Conservation (phyloP, 2,797 vertebrate genomes). For the Cephalopachus bancanus region DNA sequence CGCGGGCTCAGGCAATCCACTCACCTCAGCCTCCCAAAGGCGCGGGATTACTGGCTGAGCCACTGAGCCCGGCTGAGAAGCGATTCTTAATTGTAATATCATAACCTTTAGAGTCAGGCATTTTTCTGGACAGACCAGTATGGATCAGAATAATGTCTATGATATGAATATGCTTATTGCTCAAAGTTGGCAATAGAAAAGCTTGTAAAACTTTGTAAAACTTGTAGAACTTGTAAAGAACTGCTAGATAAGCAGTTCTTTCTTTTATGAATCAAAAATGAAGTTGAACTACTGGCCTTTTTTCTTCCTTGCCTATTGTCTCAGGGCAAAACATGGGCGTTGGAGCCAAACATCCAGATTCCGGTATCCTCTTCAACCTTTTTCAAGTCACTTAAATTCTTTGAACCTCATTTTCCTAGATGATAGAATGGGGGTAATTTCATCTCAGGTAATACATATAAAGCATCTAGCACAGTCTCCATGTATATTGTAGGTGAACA, state of each 20-base stretch:
- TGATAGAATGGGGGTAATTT: neutral
- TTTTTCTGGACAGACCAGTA: slow-evolving; percentile 49
- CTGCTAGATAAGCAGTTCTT: neutral
- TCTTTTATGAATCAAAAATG: slow-evolving; percentile 34
- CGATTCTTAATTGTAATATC: slow-evolving; percentile 18
- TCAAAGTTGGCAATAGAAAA: slow-evolving; percentile 39
- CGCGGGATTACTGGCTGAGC: too few species aligned
- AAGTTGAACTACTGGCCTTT: slow-evolving; percentile 12
- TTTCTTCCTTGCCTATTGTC: slow-evolving; percentile 28
- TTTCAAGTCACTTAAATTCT: slow-evolving; percentile 31
- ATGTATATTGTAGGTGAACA: slow-evolving; percentile 35
- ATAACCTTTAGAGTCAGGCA: slow-evolving; percentile 32
- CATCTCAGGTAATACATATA: neutral
- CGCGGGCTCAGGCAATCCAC: too few species aligned
- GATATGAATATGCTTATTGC: slow-evolving; percentile 29
- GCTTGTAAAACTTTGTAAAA: neutral
- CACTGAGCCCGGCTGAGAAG: too few species aligned
- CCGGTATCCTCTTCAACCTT: neutral
- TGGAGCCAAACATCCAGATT: slow-evolving; percentile 29
- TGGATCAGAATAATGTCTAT: slow-evolving; percentile 10
- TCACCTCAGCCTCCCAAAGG: too few species aligned
- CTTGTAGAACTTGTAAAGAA: too few species aligned
- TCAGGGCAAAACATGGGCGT: neutral
- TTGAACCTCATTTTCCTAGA: slow-evolving; percentile 43
- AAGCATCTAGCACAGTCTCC: neutral